Conservation (phyloP, 2,888 invertebrate species). For the Drosophila birchii region DNA sequence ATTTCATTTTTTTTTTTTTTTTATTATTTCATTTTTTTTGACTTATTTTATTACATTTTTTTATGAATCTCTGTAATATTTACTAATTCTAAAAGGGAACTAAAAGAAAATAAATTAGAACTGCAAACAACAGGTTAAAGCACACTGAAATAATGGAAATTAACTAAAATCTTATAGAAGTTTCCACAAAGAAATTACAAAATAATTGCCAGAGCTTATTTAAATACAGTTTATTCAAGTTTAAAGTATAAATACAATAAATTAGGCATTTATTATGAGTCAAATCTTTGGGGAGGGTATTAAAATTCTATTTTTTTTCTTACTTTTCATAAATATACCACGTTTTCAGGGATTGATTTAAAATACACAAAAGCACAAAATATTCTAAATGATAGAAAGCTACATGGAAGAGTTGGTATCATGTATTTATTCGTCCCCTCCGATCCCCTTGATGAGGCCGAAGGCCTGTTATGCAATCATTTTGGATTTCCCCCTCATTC, state of each 20-base stretch:
- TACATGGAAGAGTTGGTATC: neutral
- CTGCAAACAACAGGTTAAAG: too few species aligned
- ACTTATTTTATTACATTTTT: too few species aligned
- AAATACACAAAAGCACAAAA: too few species aligned
- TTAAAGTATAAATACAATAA: neutral
- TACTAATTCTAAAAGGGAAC: too few species aligned
- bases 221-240: neutral
- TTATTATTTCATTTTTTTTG: too few species aligned
- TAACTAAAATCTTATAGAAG: too few species aligned
- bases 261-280: neutral
- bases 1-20: too few species aligned
- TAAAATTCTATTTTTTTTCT: neutral
- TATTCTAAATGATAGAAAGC: neutral
- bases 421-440: neutral
- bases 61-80: too few species aligned
- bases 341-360: neutral
- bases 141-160: too few species aligned
- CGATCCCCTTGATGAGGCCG: conserved; percentile 12
- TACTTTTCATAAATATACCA: neutral
- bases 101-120: too few species aligned
- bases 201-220: neutral
- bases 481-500: conserved; percentile 8
- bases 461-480: conserved; percentile 22
- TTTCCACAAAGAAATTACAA: too few species aligned
- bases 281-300: neutral